Percentiles rank a stretch among this genome's conserved stretches.
phyloP scores from a whole-genome alignment of 2,797 vertebrate genomes.

The Thunnus albacares region DNA sequence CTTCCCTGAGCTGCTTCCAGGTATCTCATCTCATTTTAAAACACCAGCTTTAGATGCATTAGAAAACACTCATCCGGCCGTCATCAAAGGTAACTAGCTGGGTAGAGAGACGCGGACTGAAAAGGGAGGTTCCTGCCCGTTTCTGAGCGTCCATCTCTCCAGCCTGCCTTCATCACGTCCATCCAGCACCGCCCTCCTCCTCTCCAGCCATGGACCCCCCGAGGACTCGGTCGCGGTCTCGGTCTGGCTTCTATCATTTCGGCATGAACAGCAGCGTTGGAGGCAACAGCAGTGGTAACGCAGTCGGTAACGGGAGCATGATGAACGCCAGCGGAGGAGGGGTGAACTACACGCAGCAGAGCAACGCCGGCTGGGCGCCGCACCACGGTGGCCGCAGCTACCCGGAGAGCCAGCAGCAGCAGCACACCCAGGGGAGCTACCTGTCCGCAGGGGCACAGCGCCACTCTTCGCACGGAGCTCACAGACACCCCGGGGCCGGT shows the following conservation, averaged over 20 bases:
- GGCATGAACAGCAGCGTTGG: constrained; percentile 77
- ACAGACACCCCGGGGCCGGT: constrained; percentile 85
- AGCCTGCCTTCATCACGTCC: constrained; percentile 73
- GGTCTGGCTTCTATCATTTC: constrained; percentile 87
- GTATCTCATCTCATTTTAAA: constrained; percentile 34
- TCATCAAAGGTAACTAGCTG: constrained; percentile 59
- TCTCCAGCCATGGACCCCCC: constrained; percentile 83
- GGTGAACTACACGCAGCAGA: constrained; percentile 80
- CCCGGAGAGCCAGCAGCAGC: constrained; percentile 80
- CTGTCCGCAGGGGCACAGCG: constrained; percentile 81
- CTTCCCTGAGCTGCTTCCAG: constrained; percentile 70
- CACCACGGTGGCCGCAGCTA: constrained; percentile 82
- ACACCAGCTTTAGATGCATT: constrained; percentile 67
- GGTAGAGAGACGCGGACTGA: constrained; percentile 56
- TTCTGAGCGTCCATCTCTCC: constrained; percentile 56
- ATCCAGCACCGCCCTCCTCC: constrained; percentile 68
- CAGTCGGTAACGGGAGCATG: constrained; percentile 71
- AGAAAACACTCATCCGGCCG: constrained; percentile 57
- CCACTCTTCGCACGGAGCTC: constrained; percentile 79
- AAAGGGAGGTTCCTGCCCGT: constrained; percentile 65
- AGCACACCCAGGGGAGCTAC: constrained; percentile 80
- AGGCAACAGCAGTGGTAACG: constrained; percentile 64
- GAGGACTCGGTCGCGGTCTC: constrained; percentile 87
- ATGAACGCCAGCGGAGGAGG: constrained; percentile 79
- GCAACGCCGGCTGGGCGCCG: constrained; percentile 80